Percentiles rank a stretch among this genome's conserved stretches.
phyloP scores from a whole-genome alignment of 2,888 invertebrate genomes.

The Oxystoma pomonae region DNA sequence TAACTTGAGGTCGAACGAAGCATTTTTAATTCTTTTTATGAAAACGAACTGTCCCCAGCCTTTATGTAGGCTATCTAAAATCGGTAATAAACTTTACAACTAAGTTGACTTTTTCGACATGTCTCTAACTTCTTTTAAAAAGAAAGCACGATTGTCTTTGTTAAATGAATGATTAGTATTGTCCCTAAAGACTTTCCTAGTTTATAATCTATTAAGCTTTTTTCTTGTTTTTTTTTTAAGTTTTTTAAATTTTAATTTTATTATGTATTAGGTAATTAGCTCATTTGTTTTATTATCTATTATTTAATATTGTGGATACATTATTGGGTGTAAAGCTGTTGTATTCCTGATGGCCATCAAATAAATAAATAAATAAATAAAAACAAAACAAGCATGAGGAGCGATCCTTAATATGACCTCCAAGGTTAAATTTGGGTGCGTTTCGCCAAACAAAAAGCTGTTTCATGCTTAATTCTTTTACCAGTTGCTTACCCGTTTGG shows the following conservation, averaged over 20 bases:
- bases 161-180: too few relatives aligned
- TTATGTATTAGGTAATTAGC: background rate
- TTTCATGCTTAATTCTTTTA: too few relatives aligned
- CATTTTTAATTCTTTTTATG: background rate
- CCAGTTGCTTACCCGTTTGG: too few relatives aligned
- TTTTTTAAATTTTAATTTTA: background rate
- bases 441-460: too few relatives aligned
- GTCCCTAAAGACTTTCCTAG: too few relatives aligned
- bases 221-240: background rate
- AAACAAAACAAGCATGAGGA: too few relatives aligned
- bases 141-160: too few relatives aligned
- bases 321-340: background rate
- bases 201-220: too few relatives aligned
- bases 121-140: background rate
- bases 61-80: background rate
- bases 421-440: too few relatives aligned
- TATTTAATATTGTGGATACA: background rate
- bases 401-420: too few relatives aligned
- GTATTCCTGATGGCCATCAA: background rate
- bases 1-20: too few relatives aligned
- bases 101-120: too few relatives aligned
- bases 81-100: background rate
- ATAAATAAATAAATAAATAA: conserved; percentile 1
- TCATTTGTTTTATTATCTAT: background rate
- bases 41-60: background rate